Evolutionary conservation across 2,113 vertebrate genomes (phyloP), one percentile per base, ranked within the genome.

Genomic region (Mormyrus lacerda): DNA sequence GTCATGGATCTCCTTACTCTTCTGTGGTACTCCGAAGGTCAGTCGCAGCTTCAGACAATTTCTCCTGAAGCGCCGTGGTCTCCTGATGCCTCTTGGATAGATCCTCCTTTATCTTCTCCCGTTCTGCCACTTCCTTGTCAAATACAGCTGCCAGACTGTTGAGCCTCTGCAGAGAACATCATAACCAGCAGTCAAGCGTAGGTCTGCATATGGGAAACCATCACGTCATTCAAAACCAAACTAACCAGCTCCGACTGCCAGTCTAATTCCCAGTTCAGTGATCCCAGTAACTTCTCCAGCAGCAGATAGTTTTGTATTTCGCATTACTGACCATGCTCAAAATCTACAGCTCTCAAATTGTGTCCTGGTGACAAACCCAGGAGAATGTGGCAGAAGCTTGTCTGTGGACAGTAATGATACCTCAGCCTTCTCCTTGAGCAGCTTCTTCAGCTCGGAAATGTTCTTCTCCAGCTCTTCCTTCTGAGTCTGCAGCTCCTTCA

Each of bases 21-120:
- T 97, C 96, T 90, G 97, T 94, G 90, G 97, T 95, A 3, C 93
- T 94, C 89, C 96, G 94, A 55, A 99, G 97, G 42, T 98, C 95
- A 21, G 91, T 96, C 93, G 98, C 97, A 0, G 94, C 95, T 83
- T 97, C 96, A 35, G 95, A 93, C 87, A 98, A 94, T 11, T 94
- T 95, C 69, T 93, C 94, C 85, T 93, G 95, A 91, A 99, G 94
- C 42, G 65, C 50, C 8, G 93, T 90, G 82, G 96, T 96, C 93
- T 98, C 97, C n/a, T 94, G 88, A 83, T 95, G 89, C 89, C 94
- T 96, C 47, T 92, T 92, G 90, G 93, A 93, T 51, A 97, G 92
- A 82, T 95, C 95, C 79, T 94, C 94, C 79, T 96, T 95, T 5
- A 98, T 93, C 61, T 94, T 95, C 91, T 95, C 96, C 89, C 97